Percentiles rank a stretch among this genome's conserved stretches.
Evolutionary conservation across 2,113 vertebrate genomes (phyloP).

Genomic region (Pachycephala philippinensis): DNA sequence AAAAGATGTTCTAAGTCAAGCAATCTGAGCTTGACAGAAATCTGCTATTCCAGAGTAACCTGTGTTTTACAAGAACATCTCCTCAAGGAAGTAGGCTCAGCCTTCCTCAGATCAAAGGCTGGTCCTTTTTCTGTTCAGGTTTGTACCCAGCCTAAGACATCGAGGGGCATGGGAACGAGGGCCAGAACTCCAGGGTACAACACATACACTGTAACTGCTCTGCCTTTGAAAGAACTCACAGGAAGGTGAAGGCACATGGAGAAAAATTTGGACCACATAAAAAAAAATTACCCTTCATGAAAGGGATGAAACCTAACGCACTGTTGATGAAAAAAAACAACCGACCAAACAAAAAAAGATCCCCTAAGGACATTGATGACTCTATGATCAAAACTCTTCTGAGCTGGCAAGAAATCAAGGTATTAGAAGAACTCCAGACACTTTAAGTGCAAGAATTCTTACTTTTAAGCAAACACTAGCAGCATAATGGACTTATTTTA

Average conservation of each 20-base stretch:
- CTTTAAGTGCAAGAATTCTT: neutral
- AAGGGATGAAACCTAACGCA: neutral
- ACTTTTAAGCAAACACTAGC: neutral
- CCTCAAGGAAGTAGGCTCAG: neutral
- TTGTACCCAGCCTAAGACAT: neutral
- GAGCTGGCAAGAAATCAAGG: neutral
- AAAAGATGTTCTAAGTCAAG: neutral
- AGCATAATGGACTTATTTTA: neutral
- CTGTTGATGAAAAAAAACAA: neutral
- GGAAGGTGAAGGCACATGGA: neutral
- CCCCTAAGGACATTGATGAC: neutral
- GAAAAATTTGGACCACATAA: neutral
- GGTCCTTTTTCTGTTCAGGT: neutral
- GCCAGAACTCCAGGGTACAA: neutral
- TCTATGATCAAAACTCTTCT: neutral
- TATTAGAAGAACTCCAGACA: neutral
- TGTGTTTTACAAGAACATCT: neutral
- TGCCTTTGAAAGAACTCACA: neutral
- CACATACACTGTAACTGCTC: neutral
- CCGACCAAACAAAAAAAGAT: accelerated
- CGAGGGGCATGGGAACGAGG: accelerated
- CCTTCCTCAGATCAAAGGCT: neutral
- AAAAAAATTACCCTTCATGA: neutral
- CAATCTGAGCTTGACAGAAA: neutral
- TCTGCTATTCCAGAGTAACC: neutral